Evolutionary conservation across 2,797 vertebrate genomes (phyloP).

Genomic region (Alauda arvensis): DNA sequence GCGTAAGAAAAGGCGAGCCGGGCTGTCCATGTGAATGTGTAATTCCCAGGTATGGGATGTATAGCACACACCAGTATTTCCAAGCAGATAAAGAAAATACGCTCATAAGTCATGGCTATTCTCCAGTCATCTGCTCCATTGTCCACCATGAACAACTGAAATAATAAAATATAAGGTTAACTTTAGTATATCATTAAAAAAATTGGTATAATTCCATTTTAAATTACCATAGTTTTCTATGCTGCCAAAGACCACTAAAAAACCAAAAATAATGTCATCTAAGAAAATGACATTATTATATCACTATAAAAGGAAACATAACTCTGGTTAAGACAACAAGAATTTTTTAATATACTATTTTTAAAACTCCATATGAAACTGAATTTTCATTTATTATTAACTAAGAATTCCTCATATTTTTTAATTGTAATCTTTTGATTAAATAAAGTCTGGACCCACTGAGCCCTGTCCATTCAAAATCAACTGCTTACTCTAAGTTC

Average conservation of each 20-base stretch:
- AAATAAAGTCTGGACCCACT: background rate
- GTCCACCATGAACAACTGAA: conserved; percentile 99
- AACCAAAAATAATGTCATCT: background rate
- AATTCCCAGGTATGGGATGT: conserved; percentile 98
- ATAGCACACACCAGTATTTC: conserved; percentile 99
- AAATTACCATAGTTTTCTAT: conserved; percentile 5
- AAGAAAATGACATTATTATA: background rate
- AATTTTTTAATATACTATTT: background rate
- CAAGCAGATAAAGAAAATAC: conserved; percentile 99
- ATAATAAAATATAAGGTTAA: conserved; percentile 72
- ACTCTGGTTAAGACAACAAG: background rate
- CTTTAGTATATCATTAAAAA: conserved; percentile 54
- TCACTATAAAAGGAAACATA: background rate
- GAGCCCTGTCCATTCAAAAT: background rate
- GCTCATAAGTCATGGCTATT: conserved; percentile 99
- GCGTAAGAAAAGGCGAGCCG: conserved; percentile 95
- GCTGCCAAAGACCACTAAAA: background rate
- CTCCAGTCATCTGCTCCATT: conserved; percentile 99
- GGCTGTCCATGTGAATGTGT: conserved; percentile 98
- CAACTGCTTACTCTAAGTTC: background rate
- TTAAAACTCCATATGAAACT: background rate
- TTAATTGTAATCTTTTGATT: background rate
- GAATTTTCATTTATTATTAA: background rate
- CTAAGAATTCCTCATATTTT: background rate
- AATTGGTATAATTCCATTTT: background rate